Evolutionary conservation across 2,888 invertebrate genomes (phyloP), one percentile per base, ranked within the genome.

Genomic region (Cordilura impudica): DNA sequence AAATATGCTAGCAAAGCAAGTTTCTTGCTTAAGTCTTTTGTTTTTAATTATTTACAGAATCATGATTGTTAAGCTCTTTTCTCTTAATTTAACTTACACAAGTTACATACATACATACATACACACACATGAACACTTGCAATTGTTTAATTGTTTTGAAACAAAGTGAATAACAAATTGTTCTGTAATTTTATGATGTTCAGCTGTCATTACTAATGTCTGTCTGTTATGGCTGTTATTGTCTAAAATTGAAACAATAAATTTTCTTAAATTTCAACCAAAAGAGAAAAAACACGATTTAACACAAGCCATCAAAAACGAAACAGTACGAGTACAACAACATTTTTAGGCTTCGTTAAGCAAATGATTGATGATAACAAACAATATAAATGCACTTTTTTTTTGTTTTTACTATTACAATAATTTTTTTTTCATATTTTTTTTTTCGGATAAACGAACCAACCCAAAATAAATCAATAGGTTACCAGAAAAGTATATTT

Each of bases 381-480:
- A 81, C 82, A 83, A 85, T 85, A 85, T 80, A 82, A 71, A 83
- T 84, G 78, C 69, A 85, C 82, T 83, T 84, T 77, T 83, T 83
- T 54, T 54, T 53, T 56, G 29, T 16, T n/a, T 16, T n/a, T n/a
- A n/a, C n/a, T n/a, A n/a, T n/a, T n/a, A n/a, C n/a, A n/a, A n/a
- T n/a, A n/a, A n/a, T n/a, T n/a, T n/a, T n/a, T n/a, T n/a, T n/a
- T n/a, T n/a, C n/a, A n/a, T n/a, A n/a, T 35, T 35, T 10, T 39
- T 3, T 2, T 39, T 39, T 12, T 12, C 26, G 35, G 51, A 45
- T 35, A 26, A 23, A 35, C 49, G 49, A 66, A 19, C 49, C 43
- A 74, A 49, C 70, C 29, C 47, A 1, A 29, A 45, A 45, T 51
- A n/a, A 49, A 76, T 65, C 56, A 65, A 58, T 51, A 21, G 45